These are phyloP conservation scores for Drosophila phalerata DNA, from an alignment of 2,888 invertebrate genomes.

Conservation along the genomic window DNA sequence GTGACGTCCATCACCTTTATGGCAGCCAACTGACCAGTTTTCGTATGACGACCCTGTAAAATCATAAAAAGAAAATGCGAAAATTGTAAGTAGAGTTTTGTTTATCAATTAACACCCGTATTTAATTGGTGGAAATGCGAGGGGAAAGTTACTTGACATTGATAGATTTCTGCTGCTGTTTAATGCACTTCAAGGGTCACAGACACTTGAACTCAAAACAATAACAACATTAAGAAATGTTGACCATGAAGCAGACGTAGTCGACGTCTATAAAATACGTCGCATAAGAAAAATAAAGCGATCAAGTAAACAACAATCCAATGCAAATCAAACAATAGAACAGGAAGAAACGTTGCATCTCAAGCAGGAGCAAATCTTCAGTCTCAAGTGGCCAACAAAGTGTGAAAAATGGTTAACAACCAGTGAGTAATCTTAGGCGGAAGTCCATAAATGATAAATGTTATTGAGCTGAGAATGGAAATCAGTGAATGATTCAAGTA, in stretches of 20 bases:
- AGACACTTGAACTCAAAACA: constrained; percentile 47
- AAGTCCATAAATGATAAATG: constrained; percentile 13
- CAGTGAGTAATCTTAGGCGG: constrained; percentile 12
- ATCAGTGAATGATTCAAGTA: constrained; percentile 1
- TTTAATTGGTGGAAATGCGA: constrained; percentile 1
- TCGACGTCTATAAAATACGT: constrained; percentile 66
- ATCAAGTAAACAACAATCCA: constrained; percentile 66
- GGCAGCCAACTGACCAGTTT: constrained; percentile 99
- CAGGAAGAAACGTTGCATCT: constrained; percentile 26
- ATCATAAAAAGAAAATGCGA: constrained; percentile 1
- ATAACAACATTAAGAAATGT: constrained; percentile 26
- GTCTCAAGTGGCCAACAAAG: constrained; percentile 13
- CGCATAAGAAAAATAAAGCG: constrained; percentile 32
- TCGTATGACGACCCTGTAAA: constrained; percentile 97
- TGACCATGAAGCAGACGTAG: constrained; percentile 44
- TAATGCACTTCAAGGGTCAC: constrained; percentile 48
- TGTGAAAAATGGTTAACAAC: constrained; percentile 13
- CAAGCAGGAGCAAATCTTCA: constrained; percentile 12
- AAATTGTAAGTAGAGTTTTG: constrained; percentile 8
- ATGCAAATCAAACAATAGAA: constrained; percentile 46
- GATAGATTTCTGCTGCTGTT: constrained; percentile 24
- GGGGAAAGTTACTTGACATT: constrained; percentile 30
- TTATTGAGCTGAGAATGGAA: neutral
- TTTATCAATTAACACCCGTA: constrained; percentile 47
- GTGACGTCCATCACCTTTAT: constrained; percentile 99